Percentiles rank a stretch among this genome's conserved stretches.
Evolutionary conservation across 2,797 vertebrate species (phyloP).

Genomic region (Epinephelus malabaricus): DNA sequence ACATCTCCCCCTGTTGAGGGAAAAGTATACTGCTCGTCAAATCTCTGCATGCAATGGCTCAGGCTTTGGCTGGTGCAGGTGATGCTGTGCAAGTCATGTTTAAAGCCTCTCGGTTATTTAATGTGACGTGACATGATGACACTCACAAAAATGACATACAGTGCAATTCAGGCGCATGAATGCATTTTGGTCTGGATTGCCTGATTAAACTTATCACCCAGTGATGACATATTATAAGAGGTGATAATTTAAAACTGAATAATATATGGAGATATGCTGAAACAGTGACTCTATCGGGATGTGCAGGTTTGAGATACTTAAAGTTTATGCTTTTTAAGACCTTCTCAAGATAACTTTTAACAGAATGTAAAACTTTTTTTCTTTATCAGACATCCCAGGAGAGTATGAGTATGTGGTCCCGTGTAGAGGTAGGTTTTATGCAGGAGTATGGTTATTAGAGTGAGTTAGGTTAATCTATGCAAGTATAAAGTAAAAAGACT

Average conservation of each 20-base stretch:
- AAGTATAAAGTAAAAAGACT: too few relatives aligned
- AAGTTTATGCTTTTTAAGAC: too few relatives aligned
- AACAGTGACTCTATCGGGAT: neutral
- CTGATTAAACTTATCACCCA: neutral
- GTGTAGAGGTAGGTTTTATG: too few relatives aligned
- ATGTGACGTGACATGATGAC: neutral
- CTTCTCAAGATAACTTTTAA: too few relatives aligned
- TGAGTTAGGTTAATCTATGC: too few relatives aligned
- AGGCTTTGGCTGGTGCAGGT: conserved; percentile 19
- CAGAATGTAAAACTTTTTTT: too few relatives aligned
- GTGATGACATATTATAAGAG: neutral
- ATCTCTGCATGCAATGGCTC: conserved; percentile 14
- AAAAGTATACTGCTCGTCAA: conserved; percentile 56
- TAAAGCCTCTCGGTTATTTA: neutral
- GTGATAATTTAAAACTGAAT: neutral
- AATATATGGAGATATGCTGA: neutral
- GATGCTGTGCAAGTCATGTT: neutral
- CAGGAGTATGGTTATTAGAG: too few relatives aligned
- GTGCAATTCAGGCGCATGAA: neutral
- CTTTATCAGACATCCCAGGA: too few relatives aligned
- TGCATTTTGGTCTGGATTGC: neutral
- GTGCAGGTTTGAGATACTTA: too few relatives aligned
- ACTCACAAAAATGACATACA: neutral
- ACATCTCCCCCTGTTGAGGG: conserved; percentile 80
- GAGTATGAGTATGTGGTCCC: too few relatives aligned